Conservation (phyloP, 2,113 vertebrate species). For the Rallus limicola region DNA sequence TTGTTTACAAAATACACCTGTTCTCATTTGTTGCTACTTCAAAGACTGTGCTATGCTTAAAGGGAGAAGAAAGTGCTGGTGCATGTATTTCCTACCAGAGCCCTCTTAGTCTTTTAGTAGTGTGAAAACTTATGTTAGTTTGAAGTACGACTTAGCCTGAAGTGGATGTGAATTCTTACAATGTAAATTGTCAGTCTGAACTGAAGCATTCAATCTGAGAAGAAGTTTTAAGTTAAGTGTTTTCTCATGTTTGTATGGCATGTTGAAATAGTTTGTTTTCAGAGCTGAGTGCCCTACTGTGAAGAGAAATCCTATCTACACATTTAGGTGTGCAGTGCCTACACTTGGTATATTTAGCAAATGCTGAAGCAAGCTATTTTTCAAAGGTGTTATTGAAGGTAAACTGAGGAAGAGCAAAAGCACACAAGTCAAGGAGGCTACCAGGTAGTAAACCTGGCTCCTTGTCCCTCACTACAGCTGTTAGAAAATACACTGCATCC, state of each 20-base stretch:
- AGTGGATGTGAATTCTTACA: not conserved
- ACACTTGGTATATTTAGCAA: not conserved
- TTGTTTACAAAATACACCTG: constrained; percentile 36
- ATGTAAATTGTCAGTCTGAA: not conserved
- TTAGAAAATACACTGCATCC: not conserved
- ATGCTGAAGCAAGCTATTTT: not conserved
- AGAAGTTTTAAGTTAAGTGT: not conserved
- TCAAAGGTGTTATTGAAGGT: not conserved
- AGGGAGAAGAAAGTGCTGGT: not conserved
- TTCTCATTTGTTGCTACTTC: not conserved
- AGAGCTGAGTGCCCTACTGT: not conserved
- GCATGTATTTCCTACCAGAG: not conserved
- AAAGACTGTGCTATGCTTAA: not conserved
- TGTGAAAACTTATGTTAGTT: not conserved
- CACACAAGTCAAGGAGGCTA: fast-evolving
- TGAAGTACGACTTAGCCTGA: not conserved
- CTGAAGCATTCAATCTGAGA: not conserved
- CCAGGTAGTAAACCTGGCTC: not conserved
- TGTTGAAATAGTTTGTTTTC: not conserved
- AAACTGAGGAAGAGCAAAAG: not conserved
- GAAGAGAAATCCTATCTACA: not conserved
- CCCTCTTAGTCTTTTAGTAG: not conserved
- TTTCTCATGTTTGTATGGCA: not conserved
- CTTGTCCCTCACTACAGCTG: not conserved
- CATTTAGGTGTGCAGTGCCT: not conserved